Evolutionary conservation across 2,113 vertebrate genomes (phyloP), one percentile per base, ranked within the genome.

Genomic region (Ageneiosus marmoratus): DNA sequence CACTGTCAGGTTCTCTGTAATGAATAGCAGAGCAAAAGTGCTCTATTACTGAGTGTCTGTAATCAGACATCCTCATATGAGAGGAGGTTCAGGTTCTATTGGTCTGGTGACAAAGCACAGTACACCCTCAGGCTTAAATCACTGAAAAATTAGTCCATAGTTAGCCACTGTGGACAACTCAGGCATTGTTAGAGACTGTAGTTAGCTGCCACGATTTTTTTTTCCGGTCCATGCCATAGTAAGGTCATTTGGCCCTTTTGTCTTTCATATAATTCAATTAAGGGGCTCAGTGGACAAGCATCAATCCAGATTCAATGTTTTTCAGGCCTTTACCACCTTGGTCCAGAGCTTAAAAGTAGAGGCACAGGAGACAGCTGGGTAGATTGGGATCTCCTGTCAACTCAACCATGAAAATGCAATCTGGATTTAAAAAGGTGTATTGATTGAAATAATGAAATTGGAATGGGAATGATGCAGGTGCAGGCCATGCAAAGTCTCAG

Each of bases 361-460:
- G 65, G 80, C 80, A 80, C 22, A 87, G 83, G 77, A 81, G 86
- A 85, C 84, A 83, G 41, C 86, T 80, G 75, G 77, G 60, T 48
- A 65, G 84, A 85, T 83, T 75, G 82, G 84, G 48, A 79, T 78
- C 78, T 85, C 58, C 41, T 67, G 86, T 85, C 69, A 77, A 78
- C 83, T 87, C 77, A 85, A 85, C 83, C 86, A 83, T 85, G 84
- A 85, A 87, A 81, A 85, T 85, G 85, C 84, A 83, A 87, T 85
- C 81, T 83, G 79, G 86, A 87, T 87, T 83, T 85, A 55, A 73
- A 87, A 85, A 85, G 81, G 83, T 83, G 48, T 85, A 87, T 87
- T 85, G 86, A 77, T 81, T 87, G 81, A 79, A 83, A 50, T 85
- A 87, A 87, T 87, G 77, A 85, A 85, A 87, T 85, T 85, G 83